These are phyloP conservation scores for Cirrhinus molitorella DNA, from an alignment of 2,797 vertebrate species.

Conservation along the genomic window DNA sequence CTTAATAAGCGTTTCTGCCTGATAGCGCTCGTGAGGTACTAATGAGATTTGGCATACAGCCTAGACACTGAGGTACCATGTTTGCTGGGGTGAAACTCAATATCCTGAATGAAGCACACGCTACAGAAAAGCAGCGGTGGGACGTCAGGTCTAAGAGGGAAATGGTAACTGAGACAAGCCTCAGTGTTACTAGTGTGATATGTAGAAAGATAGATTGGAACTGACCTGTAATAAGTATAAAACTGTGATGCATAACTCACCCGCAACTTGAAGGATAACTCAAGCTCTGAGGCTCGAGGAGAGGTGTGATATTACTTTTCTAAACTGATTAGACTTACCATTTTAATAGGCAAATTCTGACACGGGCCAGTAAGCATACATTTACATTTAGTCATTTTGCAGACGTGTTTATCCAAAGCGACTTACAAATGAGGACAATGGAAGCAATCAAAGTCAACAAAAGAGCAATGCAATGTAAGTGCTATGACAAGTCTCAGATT, in stretches of 20 bases:
- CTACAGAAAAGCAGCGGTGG: background rate
- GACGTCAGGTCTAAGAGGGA: background rate
- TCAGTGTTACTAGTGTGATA: background rate
- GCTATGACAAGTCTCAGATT: no score
- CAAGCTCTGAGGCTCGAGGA: background rate
- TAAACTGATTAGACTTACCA: background rate
- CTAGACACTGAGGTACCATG: conserved; percentile 46
- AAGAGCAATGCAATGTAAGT: no score
- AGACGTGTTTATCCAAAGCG: no score
- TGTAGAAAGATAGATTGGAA: background rate
- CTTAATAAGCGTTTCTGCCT: conserved; percentile 32
- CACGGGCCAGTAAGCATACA: background rate
- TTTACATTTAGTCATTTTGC: no score
- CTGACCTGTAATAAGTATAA: background rate
- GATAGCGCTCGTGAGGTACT: conserved; percentile 41
- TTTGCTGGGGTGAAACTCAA: conserved; percentile 26
- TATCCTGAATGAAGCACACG: conserved; percentile 33
- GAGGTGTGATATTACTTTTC: background rate
- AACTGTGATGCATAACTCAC: background rate
- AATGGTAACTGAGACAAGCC: background rate
- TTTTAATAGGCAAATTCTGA: background rate
- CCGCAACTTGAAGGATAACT: background rate
- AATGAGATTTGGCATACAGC: conserved; percentile 42
- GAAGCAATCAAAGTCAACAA: no score
- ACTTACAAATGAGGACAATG: no score